Conservation (phyloP, 2,888 invertebrate genomes). For the Leptarthrus brevirostris region DNA sequence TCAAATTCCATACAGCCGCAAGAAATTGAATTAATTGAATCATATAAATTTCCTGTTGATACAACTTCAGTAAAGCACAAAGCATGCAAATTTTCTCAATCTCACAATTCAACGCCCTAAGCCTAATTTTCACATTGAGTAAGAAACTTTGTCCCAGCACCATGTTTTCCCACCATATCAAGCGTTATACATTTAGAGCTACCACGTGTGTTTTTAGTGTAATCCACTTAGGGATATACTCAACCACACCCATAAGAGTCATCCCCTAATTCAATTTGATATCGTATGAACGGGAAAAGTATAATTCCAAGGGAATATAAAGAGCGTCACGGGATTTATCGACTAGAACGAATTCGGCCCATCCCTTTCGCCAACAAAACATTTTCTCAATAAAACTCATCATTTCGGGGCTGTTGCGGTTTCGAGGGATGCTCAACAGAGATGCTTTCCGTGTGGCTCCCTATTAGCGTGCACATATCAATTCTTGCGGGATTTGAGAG, state of each 20-base stretch:
- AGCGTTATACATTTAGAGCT: not conserved
- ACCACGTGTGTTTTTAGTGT: slow-evolving; percentile 20
- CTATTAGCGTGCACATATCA: slow-evolving; percentile 36
- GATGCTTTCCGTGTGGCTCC: not conserved
- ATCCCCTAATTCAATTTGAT: slow-evolving; percentile 6
- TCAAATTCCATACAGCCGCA: too few relatives aligned
- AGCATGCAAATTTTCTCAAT: not conserved
- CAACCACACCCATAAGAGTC: slow-evolving; percentile 14
- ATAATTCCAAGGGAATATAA: not conserved
- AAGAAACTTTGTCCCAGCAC: not conserved
- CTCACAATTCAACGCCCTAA: not conserved
- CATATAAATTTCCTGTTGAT: not conserved
- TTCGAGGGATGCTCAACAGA: slow-evolving; percentile 1
- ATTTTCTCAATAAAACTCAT: slow-evolving; percentile 16
- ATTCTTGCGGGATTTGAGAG: slow-evolving; percentile 16
- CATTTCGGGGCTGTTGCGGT: not conserved
- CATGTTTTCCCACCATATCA: slow-evolving; percentile 31
- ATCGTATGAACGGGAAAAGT: not conserved
- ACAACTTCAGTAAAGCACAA: slow-evolving; percentile 7
- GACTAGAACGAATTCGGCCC: slow-evolving; percentile 14
- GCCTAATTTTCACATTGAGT: not conserved
- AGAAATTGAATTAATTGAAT: slow-evolving; percentile 7
- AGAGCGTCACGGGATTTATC: slow-evolving; percentile 6
- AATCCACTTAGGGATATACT: slow-evolving; percentile 34
- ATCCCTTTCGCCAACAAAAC: not conserved